Conservation (phyloP, 2,113 vertebrate species). For the Lophura nycthemera region DNA sequence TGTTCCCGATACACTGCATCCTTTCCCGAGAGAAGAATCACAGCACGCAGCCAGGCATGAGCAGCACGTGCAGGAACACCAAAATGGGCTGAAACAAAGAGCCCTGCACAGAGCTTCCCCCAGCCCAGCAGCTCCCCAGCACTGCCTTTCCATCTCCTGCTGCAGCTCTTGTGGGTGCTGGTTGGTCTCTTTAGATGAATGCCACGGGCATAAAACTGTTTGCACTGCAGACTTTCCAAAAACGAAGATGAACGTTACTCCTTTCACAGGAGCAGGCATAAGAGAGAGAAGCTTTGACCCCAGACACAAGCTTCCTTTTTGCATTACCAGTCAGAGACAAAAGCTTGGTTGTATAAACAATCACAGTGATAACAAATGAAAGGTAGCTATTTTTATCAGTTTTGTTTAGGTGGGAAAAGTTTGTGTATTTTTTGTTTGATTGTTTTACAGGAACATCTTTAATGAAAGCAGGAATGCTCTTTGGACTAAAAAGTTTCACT, state of each 20-base stretch:
- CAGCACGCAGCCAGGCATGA: fast-evolving
- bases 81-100: background rate
- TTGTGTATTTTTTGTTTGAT: background rate
- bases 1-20: background rate
- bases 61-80: background rate
- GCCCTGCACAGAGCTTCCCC: background rate
- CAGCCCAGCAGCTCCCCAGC: background rate
- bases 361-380: background rate
- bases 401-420: background rate
- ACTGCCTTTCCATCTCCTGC: background rate
- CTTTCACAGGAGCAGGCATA: background rate
- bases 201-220: background rate
- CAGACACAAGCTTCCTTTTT: background rate
- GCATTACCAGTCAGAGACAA: background rate
- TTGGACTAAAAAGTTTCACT: background rate
- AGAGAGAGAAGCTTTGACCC: background rate
- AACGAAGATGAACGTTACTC: background rate
- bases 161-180: background rate
- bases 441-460: background rate
- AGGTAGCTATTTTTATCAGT: background rate
- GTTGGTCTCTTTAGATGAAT: background rate
- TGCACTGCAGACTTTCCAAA: background rate
- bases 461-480: background rate
- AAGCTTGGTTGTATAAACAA: background rate
- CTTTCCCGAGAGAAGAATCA: background rate